A percentile compares a stretch with the other conserved stretches of the same genome.
These are phyloP conservation scores for Laspeyria flexula DNA, from an alignment of 2,888 invertebrate species.

Conservation along the genomic window DNA sequence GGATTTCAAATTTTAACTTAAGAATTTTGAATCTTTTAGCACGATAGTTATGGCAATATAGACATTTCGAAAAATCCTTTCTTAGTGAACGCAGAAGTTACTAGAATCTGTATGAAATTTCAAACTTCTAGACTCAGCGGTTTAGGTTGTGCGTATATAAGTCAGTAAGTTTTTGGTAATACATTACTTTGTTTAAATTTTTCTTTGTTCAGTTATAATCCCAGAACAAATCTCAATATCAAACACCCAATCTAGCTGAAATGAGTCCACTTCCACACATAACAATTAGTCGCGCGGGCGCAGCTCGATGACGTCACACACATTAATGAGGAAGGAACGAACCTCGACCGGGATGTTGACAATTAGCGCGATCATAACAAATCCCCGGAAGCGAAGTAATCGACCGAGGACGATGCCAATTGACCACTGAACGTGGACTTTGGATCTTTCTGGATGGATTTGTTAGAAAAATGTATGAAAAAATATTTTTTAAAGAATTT, in stretches of 20 bases:
- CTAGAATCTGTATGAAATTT: too few species aligned
- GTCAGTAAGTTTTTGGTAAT: too few species aligned
- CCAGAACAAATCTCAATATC: slow-evolving; percentile 5
- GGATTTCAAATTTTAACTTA: too few species aligned
- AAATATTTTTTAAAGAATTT: too few species aligned
- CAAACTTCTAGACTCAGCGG: too few species aligned
- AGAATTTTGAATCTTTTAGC: too few species aligned
- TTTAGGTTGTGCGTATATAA: too few species aligned
- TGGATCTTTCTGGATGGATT: background rate
- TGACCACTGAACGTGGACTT: slow-evolving; percentile 19
- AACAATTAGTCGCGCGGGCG: slow-evolving; percentile 43
- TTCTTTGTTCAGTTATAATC: background rate
- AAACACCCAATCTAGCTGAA: slow-evolving; percentile 19
- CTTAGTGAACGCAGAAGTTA: too few species aligned
- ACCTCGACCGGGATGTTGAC: slow-evolving; percentile 81
- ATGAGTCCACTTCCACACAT: slow-evolving; percentile 31
- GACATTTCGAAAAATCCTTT: too few species aligned
- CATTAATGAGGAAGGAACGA: slow-evolving; percentile 82
- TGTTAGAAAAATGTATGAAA: background rate
- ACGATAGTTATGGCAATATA: too few species aligned
- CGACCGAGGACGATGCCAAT: slow-evolving; percentile 62
- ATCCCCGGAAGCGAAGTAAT: slow-evolving; percentile 76
- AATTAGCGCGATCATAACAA: slow-evolving; percentile 85
- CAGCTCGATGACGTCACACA: slow-evolving; percentile 50
- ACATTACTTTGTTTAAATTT: too few species aligned